Base-by-base conservation (phyloP, 2,113 vertebrate species). In the Dromas ardeola region DNA sequence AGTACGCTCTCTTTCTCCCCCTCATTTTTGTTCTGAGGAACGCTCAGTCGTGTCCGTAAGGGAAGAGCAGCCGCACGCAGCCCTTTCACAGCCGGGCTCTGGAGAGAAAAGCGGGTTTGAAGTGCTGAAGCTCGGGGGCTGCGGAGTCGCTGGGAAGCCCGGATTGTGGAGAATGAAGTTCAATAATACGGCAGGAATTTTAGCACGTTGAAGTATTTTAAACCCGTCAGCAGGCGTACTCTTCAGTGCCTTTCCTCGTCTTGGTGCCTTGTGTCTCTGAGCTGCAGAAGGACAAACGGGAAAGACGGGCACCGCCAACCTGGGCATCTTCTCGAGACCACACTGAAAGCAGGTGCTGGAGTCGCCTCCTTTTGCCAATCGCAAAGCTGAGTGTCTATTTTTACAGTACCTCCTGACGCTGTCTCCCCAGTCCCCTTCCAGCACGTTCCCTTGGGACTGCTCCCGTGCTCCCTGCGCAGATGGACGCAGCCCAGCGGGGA, bases 311-410 rank as follows among this genome's bases (percentile, higher is more conserved):
- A 8, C 32, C 3, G 15, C 45, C 70, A 77, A 29, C 34, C 65
- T 4, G 1, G 55, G 58, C 65, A 52, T 32, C 79, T 92, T 47
- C 74, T 59, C 11, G 2, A 82, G 79, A 15, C 38, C 62, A 19
- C 18, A 13, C 38, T 20, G 27, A 42, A 42, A 65, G 27, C 78
- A 78, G 86, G 72, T 69, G 81, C 45, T 7, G 30, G 62, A 71
- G 36, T 15, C 4, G 1, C 43, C 82, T 81, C 79, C 59, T 72
- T 88, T 65, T 86, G 88, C 91, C 88, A 90, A 58, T 83, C 43
- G 11, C 79, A 40, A 50, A 90, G 79, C 38, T 85, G 30, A 50
- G 56, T 59, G 78, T 47, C 93, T 92, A 79, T 38, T 94, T 82
- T 59, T 36, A 27, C 67, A 87, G 70, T 13, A 50, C 84, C 52